A percentile compares a stretch with the other conserved stretches of the same genome.
Evolutionary conservation across 2,113 vertebrate genomes (phyloP).

Genomic region (Galbula dea): DNA sequence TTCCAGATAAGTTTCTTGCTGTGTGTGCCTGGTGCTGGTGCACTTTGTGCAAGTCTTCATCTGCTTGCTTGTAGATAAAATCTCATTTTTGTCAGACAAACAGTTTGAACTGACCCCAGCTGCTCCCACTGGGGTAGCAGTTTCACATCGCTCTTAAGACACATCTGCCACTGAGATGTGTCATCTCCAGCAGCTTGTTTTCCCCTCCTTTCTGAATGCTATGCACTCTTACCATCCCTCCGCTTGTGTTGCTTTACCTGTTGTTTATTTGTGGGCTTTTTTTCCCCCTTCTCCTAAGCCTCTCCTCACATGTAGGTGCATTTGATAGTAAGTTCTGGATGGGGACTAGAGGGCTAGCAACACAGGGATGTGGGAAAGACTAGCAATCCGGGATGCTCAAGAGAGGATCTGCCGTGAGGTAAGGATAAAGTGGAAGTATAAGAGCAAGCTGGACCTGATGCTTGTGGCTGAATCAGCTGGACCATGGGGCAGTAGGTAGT

Average conservation of each 20-base stretch:
- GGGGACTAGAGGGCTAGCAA: neutral
- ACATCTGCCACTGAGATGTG: neutral
- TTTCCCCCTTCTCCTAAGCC: neutral
- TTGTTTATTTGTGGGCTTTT: neutral
- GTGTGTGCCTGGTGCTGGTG: neutral
- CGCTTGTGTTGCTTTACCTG: neutral
- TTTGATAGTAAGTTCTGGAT: neutral
- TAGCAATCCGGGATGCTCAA: neutral
- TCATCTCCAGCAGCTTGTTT: neutral
- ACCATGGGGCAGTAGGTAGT: neutral
- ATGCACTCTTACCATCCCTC: neutral
- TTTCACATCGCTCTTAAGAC: neutral
- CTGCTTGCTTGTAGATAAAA: rapidly evolving
- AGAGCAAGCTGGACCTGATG: neutral
- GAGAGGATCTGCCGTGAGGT: neutral
- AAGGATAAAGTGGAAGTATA: neutral
- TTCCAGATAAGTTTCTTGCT: neutral
- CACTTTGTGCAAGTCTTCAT: neutral
- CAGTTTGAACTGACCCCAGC: neutral
- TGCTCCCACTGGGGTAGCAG: neutral
- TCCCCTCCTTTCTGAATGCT: neutral
- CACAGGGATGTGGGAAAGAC: neutral
- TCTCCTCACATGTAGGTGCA: neutral
- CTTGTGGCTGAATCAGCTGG: neutral
- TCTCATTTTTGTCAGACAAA: neutral